A percentile compares a stretch with the other conserved stretches of the same genome.
These are phyloP conservation scores for Norana najaformis DNA, from an alignment of 2,888 invertebrate species.

Conservation along the genomic window DNA sequence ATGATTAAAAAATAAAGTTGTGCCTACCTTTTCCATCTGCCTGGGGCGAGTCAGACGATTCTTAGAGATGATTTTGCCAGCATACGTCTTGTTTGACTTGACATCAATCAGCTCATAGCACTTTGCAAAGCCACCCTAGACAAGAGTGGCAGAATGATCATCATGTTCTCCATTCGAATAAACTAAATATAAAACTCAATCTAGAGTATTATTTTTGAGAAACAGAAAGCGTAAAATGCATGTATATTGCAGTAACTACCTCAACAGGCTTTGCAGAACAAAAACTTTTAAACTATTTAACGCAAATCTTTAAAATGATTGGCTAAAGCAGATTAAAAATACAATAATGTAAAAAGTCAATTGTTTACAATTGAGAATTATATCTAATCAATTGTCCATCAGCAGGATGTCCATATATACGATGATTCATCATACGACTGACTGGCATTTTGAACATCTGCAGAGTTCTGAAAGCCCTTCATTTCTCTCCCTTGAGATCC, in stretches of 20 bases:
- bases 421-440: background rate
- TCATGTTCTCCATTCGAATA: background rate
- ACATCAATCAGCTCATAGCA: constrained; percentile 69
- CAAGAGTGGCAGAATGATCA: background rate
- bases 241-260: background rate
- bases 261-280: background rate
- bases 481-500: too few relatives aligned
- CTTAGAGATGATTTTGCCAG: constrained; percentile 69
- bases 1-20: background rate
- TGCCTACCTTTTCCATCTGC: constrained; percentile 68
- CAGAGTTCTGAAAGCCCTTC: background rate
- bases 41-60: constrained; percentile 67
- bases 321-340: background rate
- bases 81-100: constrained; percentile 67
- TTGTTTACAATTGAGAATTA: background rate
- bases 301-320: background rate
- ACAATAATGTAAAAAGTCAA: background rate
- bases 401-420: background rate
- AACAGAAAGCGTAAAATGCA: too few relatives aligned
- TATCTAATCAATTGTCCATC: background rate
- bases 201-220: too few relatives aligned
- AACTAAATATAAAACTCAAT: background rate
- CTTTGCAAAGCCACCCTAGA: constrained; percentile 69
- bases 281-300: background rate
- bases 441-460: background rate